Conservation (phyloP, 2,113 vertebrate genomes). For the Poecile atricapillus region DNA sequence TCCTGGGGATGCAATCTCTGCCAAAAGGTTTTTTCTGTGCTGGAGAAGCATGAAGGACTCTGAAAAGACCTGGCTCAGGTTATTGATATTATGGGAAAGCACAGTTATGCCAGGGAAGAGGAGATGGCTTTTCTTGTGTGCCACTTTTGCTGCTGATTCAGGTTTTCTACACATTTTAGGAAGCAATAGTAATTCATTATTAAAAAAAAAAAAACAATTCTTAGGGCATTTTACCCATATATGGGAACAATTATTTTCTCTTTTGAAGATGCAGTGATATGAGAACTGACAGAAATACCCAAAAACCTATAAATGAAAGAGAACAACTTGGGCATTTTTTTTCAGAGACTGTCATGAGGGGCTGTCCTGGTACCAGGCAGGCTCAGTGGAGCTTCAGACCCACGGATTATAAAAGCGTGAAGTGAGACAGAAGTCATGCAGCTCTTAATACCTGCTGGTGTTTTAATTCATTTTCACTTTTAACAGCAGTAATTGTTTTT, state of each 20-base stretch:
- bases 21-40: not conserved
- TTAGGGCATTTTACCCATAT: not conserved
- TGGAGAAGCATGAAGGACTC: not conserved
- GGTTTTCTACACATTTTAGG: not conserved
- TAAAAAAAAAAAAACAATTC: not conserved
- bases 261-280: not conserved
- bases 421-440: not conserved
- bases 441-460: not conserved
- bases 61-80: not conserved
- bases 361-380: not conserved
- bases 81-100: not conserved
- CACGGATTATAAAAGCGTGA: not conserved
- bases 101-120: not conserved
- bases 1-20: not conserved
- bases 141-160: not conserved
- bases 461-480: not conserved
- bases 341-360: not conserved
- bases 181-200: not conserved
- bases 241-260: not conserved
- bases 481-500: not conserved
- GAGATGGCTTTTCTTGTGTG: not conserved
- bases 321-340: not conserved
- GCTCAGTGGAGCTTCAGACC: not conserved
- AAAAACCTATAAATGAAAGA: not conserved
- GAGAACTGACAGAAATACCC: not conserved